A percentile compares a stretch with the other conserved stretches of the same genome.
Evolutionary conservation across 1,140 invertebrate genomes (phyloP).

Genomic region (Oreohelix idahoensis): DNA sequence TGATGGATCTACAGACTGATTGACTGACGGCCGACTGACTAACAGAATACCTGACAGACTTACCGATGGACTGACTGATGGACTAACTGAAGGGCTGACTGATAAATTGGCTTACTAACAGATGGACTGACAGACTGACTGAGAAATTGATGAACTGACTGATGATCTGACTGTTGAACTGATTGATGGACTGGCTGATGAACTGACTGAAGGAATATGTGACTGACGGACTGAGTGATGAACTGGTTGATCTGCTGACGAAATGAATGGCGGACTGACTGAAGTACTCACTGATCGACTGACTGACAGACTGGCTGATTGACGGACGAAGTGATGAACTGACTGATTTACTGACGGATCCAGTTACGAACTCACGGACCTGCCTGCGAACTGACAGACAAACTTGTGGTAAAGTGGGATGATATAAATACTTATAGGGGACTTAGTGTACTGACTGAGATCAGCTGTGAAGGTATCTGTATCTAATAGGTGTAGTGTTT

Average conservation of each 20-base stretch:
- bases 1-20: neutral
- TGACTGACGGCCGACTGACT: neutral
- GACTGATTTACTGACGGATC: neutral
- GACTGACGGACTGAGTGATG: neutral
- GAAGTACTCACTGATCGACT: too few relatives aligned
- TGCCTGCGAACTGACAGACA: neutral
- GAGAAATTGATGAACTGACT: neutral
- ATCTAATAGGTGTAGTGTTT: too few relatives aligned
- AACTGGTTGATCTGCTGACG: neutral
- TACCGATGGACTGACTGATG: neutral
- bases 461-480: too few relatives aligned
- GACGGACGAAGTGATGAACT: too few relatives aligned
- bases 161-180: neutral
- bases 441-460: too few relatives aligned
- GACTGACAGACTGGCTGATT: neutral
- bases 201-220: neutral
- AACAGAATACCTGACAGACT: neutral
- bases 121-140: neutral
- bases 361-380: neutral
- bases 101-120: neutral
- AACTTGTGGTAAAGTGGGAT: too few relatives aligned
- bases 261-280: neutral
- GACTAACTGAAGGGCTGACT: neutral
- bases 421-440: too few relatives aligned
- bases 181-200: too few relatives aligned